phyloP scores from a whole-genome alignment of 1,140 invertebrate genomes.

The Liolophura sinensis region DNA sequence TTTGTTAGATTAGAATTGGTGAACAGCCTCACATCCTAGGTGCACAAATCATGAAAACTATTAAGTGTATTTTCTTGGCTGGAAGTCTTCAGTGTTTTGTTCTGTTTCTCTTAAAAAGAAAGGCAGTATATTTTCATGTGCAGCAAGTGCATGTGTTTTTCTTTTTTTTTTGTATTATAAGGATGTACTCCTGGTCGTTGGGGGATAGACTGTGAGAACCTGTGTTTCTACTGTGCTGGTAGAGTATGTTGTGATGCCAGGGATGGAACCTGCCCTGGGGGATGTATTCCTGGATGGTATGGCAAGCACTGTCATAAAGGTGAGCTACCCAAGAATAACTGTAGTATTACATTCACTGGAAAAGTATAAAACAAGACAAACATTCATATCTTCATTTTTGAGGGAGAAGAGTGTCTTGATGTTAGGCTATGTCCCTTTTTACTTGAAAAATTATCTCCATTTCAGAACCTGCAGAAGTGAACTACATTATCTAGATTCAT shows the following conservation, averaged over 20 bases:
- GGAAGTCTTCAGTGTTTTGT: no score
- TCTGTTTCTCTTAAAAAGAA: neutral
- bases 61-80: neutral
- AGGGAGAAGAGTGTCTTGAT: no score
- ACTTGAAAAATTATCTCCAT: no score
- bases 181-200: constrained; percentile 13
- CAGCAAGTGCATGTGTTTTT: constrained; percentile 17
- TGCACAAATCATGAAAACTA: neutral
- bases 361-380: no score
- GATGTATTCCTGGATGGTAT: constrained; percentile 18
- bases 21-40: neutral
- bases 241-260: neutral
- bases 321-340: neutral
- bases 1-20: no score
- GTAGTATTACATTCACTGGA: neutral
- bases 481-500: no score
- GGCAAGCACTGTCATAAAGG: constrained; percentile 20
- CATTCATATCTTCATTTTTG: no score
- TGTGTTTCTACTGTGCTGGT: constrained; percentile 8
- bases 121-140: constrained; percentile 4
- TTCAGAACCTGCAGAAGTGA: no score
- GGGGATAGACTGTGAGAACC: constrained; percentile 5
- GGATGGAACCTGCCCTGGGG: constrained; percentile 5
- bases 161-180: constrained; percentile 21
- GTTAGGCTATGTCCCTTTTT: no score